Conservation (phyloP, 2,888 invertebrate genomes). For the Oxyscelio sp. region DNA sequence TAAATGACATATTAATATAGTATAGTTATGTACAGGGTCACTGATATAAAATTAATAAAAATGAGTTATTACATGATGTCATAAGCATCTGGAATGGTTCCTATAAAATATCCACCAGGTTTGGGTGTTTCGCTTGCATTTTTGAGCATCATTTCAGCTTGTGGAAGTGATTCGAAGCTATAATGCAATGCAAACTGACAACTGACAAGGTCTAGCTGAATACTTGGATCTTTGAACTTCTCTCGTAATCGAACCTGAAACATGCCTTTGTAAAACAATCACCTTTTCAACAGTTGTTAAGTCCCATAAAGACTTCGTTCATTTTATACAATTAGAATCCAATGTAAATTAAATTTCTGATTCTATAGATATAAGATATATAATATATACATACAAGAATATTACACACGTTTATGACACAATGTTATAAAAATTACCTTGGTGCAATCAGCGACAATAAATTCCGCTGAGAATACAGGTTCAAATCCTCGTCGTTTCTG, state of each 20-base stretch:
- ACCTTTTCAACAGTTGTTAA: slow-evolving; percentile 13
- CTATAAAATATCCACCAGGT: slow-evolving; percentile 98
- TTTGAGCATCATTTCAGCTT: slow-evolving; percentile 97
- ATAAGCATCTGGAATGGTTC: slow-evolving; percentile 98
- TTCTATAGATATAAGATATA: no score
- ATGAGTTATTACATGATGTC: slow-evolving; percentile 93
- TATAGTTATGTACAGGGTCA: no score
- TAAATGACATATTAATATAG: no score
- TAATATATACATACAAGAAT: no score
- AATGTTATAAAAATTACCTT: slow-evolving; percentile 90
- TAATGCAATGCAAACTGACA: slow-evolving; percentile 99
- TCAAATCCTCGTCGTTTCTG: slow-evolving; percentile 71
- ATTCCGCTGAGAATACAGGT: slow-evolving; percentile 94
- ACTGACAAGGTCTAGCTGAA: slow-evolving; percentile 96
- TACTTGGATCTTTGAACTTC: slow-evolving; percentile 93
- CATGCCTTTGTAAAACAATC: slow-evolving; percentile 77
- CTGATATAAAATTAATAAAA: no score
- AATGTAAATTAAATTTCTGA: no score
- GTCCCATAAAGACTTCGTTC: slow-evolving; percentile 34
- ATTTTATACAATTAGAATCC: slow-evolving; percentile 26
- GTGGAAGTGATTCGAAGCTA: slow-evolving; percentile 95
- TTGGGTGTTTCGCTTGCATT: slow-evolving; percentile 97
- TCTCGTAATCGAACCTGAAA: slow-evolving; percentile 91
- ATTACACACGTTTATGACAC: no score
- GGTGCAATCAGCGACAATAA: slow-evolving; percentile 97